phyloP scores from a whole-genome alignment of 2,113 vertebrate species.

The Indicator maculatus region DNA sequence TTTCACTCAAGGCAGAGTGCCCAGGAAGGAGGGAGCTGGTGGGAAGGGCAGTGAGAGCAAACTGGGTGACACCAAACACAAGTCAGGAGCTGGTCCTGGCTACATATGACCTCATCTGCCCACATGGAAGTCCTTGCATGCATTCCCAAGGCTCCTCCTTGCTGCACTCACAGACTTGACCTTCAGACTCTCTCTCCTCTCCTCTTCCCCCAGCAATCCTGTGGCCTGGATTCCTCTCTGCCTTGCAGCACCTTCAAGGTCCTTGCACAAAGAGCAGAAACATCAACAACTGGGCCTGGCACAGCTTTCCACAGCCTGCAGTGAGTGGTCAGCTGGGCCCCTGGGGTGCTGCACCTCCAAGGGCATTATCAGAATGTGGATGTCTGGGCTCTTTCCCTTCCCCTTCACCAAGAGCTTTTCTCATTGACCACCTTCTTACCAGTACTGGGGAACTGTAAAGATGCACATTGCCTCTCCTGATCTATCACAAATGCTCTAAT shows the following conservation, averaged over 20 bases:
- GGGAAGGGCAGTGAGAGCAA: not conserved
- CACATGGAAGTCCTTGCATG: accelerated
- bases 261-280: not conserved
- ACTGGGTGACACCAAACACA: not conserved
- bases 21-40: not conserved
- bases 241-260: not conserved
- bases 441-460: not conserved
- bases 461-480: not conserved
- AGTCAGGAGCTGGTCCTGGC: not conserved
- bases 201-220: not conserved
- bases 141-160: not conserved
- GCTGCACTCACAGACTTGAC: not conserved
- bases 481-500: not conserved
- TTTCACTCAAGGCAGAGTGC: not conserved
- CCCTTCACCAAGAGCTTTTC: not conserved
- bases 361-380: not conserved
- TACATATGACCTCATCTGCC: not conserved
- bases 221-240: not conserved
- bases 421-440: not conserved
- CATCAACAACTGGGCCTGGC: not conserved
- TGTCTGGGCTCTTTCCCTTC: not conserved
- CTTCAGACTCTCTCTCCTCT: not conserved
- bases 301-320: not conserved
- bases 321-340: accelerated
- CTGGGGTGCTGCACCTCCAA: not conserved